Evolutionary conservation across 2,888 invertebrate genomes (phyloP).

Genomic region (Aphodius granarius): DNA sequence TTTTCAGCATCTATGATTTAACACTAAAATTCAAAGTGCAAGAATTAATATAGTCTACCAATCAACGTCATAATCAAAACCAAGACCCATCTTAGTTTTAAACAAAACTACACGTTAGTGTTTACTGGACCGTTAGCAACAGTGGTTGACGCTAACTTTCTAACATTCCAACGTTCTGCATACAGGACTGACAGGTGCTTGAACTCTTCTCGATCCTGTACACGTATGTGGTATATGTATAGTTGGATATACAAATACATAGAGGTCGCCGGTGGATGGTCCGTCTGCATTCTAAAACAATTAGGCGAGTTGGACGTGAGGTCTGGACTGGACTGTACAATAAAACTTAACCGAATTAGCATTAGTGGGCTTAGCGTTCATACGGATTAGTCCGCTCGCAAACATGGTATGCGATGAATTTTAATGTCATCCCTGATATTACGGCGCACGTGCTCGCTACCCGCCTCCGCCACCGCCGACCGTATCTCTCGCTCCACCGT

Average conservation of each 20-base stretch:
- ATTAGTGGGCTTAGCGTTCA: constrained; percentile 12
- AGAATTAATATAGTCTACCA: too few relatives aligned
- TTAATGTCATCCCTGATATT: constrained; percentile 5
- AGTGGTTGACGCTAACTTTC: background rate
- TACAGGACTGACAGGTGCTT: background rate
- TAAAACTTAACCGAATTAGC: constrained; percentile 13
- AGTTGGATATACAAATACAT: background rate
- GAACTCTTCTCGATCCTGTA: background rate
- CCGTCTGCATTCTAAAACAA: constrained; percentile 11
- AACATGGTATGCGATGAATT: constrained; percentile 12
- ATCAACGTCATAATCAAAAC: too few relatives aligned
- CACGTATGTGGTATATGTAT: background rate
- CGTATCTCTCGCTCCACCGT: background rate
- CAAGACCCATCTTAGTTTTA: too few relatives aligned
- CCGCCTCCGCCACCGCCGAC: background rate
- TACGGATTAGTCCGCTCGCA: constrained; percentile 10
- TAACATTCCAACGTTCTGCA: too few relatives aligned
- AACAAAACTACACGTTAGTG: background rate
- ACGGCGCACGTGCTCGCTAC: background rate
- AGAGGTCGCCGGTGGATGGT: background rate
- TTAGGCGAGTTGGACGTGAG: constrained; percentile 2
- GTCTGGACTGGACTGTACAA: background rate
- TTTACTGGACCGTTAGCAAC: background rate
- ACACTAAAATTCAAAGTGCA: too few relatives aligned
- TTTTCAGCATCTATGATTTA: too few relatives aligned